Conservation (phyloP, 2,797 vertebrate species). For the Syngnathus acus region DNA sequence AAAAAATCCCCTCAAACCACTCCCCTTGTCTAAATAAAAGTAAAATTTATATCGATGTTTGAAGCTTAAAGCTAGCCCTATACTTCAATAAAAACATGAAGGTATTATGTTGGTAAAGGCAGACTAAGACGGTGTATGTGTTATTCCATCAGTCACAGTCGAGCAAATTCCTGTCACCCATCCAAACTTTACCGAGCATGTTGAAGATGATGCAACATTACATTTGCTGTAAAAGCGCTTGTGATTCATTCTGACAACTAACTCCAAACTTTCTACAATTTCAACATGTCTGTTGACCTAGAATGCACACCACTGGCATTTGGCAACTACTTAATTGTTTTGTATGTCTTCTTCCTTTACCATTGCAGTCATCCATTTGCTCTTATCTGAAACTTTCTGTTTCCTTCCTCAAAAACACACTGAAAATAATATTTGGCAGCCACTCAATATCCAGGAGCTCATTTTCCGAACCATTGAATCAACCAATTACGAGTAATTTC, state of each 20-base stretch:
- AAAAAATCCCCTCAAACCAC: neutral
- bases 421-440: neutral
- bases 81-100: neutral
- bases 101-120: neutral
- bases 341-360: neutral
- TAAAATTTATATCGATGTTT: constrained; percentile 7
- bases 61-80: neutral
- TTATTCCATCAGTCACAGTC: neutral
- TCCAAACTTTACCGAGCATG: neutral
- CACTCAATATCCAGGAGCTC: neutral
- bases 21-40: neutral
- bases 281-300: constrained; percentile 2
- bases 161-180: neutral
- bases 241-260: constrained; percentile 36
- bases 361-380: neutral
- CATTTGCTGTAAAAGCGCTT: neutral
- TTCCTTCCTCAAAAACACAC: neutral
- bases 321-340: neutral
- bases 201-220: constrained; percentile 37
- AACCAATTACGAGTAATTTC: neutral
- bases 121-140: neutral
- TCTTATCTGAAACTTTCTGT: neutral
- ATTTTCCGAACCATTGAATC: neutral
- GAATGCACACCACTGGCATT: neutral
- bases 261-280: constrained; percentile 26